Percentiles rank a stretch among this genome's conserved stretches.
These are phyloP conservation scores for Cyclura pinguis DNA, from an alignment of 2,797 vertebrate genomes.

Conservation along the genomic window DNA sequence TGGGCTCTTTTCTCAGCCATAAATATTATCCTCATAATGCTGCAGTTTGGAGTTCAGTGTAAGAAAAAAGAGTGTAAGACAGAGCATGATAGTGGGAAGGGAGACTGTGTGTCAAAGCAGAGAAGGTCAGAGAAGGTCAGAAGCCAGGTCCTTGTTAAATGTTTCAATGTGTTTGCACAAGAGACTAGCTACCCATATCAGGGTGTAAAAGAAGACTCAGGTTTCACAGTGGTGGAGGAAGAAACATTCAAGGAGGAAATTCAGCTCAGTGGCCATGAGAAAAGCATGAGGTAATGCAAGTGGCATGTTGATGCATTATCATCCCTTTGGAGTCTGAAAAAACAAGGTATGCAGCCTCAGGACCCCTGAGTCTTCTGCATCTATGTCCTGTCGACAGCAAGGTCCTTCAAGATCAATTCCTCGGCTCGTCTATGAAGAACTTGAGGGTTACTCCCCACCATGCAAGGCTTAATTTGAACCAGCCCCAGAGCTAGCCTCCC, in stretches of 20 bases:
- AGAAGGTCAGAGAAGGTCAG: slow-evolving; percentile 63
- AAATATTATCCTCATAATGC: slow-evolving; percentile 8
- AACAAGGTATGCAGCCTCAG: not conserved
- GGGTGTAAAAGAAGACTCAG: slow-evolving; percentile 65
- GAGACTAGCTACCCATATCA: slow-evolving; percentile 51
- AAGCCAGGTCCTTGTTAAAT: slow-evolving; percentile 68
- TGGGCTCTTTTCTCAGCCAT: not conserved
- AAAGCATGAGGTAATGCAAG: slow-evolving; percentile 21
- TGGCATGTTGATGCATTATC: not conserved
- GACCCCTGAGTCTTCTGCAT: not conserved
- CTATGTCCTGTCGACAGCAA: not conserved
- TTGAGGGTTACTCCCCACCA: not conserved
- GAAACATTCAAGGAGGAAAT: not conserved
- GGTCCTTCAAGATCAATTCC: slow-evolving; percentile 21
- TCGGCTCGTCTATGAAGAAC: not conserved
- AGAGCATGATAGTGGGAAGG: not conserved
- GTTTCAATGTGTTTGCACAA: slow-evolving; percentile 72
- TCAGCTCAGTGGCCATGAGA: slow-evolving; percentile 10
- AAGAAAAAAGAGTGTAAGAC: not conserved
- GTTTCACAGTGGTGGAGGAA: slow-evolving; percentile 64
- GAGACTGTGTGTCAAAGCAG: slow-evolving; percentile 46
- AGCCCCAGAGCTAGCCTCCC: not conserved
- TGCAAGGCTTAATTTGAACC: slow-evolving; percentile 19
- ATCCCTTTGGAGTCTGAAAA: slow-evolving; percentile 13
- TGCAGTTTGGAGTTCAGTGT: not conserved